Evolutionary conservation across 2,888 invertebrate species (phyloP), one percentile per base, ranked within the genome.

Genomic region (Epinotia ramella): DNA sequence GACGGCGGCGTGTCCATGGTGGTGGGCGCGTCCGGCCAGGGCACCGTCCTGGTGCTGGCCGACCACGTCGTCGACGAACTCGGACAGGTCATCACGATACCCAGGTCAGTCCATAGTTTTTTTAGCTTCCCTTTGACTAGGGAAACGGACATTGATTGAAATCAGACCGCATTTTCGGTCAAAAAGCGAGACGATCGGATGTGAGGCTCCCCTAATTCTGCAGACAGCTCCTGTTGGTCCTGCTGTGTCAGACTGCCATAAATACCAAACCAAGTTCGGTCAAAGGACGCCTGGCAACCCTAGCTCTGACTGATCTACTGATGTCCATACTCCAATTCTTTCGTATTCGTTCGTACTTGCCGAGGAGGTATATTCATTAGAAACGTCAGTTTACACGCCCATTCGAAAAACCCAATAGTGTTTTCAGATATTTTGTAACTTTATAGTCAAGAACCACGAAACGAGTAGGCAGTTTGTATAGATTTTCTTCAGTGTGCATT

Each of bases 31-130:
- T 95, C 88, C 80, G 95, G 84, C 33, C 95, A 88, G 86, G 95
- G 86, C 28, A 96, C 97, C 6, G 97, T 97, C 67, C 93, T 97
- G 79, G 97, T 97, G 79, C 95, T 97, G 59, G 96, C 96, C 3
- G 96, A 97, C 87, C 95, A 96, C 81, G 96, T 96, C 60, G 96
- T 96, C 73, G 96, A 97, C 79, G 96, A 96, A 87, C 95, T 96
- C 59, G 95, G 95, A 49, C 95, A 96, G 80, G 96, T 96, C 83
- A 95, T 96, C 86, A 95, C 96, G 56, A 96, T 96, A 84, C 94
- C 96, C 90, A 96, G 96, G 96, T 96, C 91, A 91, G 82, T 79
- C 13, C 24, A 60, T 46, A 24, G 28, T 28, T 68, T 16, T 59
- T 7, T 5, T n/a, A n/a, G 11, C 18, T 56, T 40, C 24, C 13